These are phyloP conservation scores for Abrostola triplasia DNA, from an alignment of 2,888 invertebrate genomes.

Conservation along the genomic window DNA sequence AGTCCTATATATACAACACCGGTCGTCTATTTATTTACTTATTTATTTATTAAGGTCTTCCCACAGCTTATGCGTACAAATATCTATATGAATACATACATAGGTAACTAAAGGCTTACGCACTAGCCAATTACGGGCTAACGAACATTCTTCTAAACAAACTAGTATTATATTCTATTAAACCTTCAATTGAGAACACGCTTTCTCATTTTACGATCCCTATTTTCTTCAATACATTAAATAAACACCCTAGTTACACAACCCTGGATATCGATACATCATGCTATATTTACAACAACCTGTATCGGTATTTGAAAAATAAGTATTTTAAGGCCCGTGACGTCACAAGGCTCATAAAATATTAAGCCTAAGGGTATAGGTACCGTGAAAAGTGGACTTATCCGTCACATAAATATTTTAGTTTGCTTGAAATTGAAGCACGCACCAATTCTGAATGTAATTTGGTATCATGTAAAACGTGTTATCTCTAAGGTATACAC, in stretches of 20 bases:
- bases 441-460: constrained; percentile 31
- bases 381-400: constrained; percentile 43
- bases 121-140: too few relatives aligned
- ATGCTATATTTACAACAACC: constrained; percentile 45
- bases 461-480: constrained; percentile 14
- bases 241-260: constrained; percentile 11
- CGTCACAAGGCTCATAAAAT: constrained; percentile 49
- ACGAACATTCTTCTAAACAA: too few relatives aligned
- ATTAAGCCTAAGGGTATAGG: constrained; percentile 46
- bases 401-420: constrained; percentile 53
- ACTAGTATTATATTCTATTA: too few relatives aligned
- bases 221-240: constrained; percentile 2
- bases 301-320: constrained; percentile 46
- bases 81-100: too few relatives aligned
- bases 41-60: too few relatives aligned
- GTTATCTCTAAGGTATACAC: not conserved
- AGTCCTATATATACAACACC: too few relatives aligned
- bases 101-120: too few relatives aligned
- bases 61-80: too few relatives aligned
- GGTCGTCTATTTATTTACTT: too few relatives aligned
- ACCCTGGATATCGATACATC: constrained; percentile 22
- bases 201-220: not conserved
- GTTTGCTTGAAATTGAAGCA: constrained; percentile 39
- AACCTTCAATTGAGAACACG: too few relatives aligned
- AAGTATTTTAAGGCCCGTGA: constrained; percentile 41